A percentile compares a stretch with the other conserved stretches of the same genome.
Evolutionary conservation across 2,888 invertebrate species (phyloP).

Genomic region (Mesoligia furuncula): DNA sequence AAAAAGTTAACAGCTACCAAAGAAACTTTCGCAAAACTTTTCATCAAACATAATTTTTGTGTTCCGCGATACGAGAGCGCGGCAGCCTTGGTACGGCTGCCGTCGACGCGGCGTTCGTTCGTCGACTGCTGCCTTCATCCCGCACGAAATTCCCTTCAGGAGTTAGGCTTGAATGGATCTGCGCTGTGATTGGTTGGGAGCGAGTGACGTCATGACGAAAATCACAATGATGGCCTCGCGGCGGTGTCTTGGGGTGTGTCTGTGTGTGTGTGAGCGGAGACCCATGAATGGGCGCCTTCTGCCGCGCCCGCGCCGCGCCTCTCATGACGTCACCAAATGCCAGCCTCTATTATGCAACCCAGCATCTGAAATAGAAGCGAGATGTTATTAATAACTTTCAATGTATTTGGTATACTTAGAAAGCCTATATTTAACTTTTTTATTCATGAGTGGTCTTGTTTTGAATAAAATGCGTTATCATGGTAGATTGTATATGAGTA

Average conservation of each 20-base stretch:
- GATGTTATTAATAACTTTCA: constrained; percentile 79
- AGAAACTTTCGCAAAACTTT: constrained; percentile 48
- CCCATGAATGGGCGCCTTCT: constrained; percentile 84
- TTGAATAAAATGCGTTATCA: constrained; percentile 1
- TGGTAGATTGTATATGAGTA: not conserved
- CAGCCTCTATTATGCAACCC: constrained; percentile 84
- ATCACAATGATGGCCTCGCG: constrained; percentile 87
- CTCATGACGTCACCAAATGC: constrained; percentile 81
- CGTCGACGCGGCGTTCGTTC: constrained; percentile 79
- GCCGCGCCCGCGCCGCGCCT: constrained; percentile 87
- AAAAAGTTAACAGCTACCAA: constrained; percentile 25
- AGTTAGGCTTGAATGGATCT: constrained; percentile 93
- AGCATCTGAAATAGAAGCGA: constrained; percentile 77
- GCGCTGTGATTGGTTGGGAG: constrained; percentile 90
- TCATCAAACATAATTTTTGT: constrained; percentile 46
- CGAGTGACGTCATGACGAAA: constrained; percentile 93
- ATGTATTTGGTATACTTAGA: constrained; percentile 57
- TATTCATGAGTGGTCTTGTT: not conserved
- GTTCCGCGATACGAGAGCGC: constrained; percentile 51
- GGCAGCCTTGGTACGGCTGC: constrained; percentile 61
- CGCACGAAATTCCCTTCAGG: constrained; percentile 90
- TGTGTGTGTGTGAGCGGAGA: constrained; percentile 76
- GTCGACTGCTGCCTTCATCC: constrained; percentile 87
- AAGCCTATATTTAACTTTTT: constrained; percentile 5
- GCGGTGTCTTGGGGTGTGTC: constrained; percentile 67